A percentile compares a stretch with the other conserved stretches of the same genome.
Conservation (phyloP, 2,888 invertebrate species). For the Torymus tubicola region DNA sequence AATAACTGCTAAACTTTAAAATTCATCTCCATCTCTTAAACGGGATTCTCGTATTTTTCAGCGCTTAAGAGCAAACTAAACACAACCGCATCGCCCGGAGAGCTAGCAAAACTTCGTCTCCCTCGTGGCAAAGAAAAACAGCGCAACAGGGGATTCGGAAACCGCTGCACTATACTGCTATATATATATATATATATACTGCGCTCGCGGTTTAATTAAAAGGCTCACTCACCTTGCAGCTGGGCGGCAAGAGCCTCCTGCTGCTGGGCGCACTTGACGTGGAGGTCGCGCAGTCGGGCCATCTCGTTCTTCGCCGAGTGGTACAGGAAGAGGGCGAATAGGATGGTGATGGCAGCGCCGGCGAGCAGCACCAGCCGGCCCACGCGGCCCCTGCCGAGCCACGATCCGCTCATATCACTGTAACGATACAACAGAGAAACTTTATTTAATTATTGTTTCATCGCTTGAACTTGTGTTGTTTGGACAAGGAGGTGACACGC, state of each 20-base stretch:
- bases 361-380: slow-evolving; percentile 72
- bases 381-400: slow-evolving; percentile 73
- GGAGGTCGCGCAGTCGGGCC: slow-evolving; percentile 70
- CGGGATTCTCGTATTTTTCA: too few species aligned
- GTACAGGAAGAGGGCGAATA: slow-evolving; percentile 70
- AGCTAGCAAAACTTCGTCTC: too few species aligned
- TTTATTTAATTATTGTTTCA: background rate
- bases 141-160: too few species aligned
- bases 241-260: slow-evolving; percentile 72
- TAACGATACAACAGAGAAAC: background rate
- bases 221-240: slow-evolving; percentile 69
- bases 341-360: slow-evolving; percentile 65
- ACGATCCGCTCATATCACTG: slow-evolving; percentile 72
- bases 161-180: too few species aligned
- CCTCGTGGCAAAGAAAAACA: too few species aligned
- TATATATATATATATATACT: too few species aligned
- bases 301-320: slow-evolving; percentile 72
- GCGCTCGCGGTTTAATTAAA: slow-evolving; percentile 9
- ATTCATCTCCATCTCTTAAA: too few species aligned
- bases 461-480: background rate
- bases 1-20: too few species aligned
- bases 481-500: too few species aligned
- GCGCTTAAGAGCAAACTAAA: too few species aligned
- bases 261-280: slow-evolving; percentile 71
- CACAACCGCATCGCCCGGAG: too few species aligned